phyloP scores from a whole-genome alignment of 2,797 vertebrate species.

The Halcyon leucocephala region DNA sequence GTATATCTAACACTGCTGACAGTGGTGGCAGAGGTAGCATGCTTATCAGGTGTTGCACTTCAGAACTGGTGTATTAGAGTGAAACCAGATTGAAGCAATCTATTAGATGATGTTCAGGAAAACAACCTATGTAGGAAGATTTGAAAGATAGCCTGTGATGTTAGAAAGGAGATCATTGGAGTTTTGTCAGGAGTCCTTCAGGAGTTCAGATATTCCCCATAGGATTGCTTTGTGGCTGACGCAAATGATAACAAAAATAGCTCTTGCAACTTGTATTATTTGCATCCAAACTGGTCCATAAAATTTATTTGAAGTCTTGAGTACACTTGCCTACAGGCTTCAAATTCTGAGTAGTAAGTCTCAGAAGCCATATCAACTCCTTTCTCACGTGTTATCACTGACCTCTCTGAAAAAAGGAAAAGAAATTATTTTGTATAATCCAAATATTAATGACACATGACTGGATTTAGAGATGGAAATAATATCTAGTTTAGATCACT shows the following conservation, averaged over 20 bases:
- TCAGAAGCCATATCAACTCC: not conserved
- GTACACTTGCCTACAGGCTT: not conserved
- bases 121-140: not conserved
- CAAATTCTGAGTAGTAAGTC: not conserved
- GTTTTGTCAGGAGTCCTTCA: not conserved
- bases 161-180: not conserved
- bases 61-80: not conserved
- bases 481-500: not conserved
- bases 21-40: not conserved
- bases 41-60: not conserved
- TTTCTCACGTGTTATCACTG: not conserved
- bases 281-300: not conserved
- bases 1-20: not conserved
- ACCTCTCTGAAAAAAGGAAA: not conserved
- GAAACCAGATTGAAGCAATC: not conserved
- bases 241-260: not conserved
- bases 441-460: not conserved
- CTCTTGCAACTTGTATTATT: not conserved
- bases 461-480: not conserved
- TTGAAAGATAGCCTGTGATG: not conserved
- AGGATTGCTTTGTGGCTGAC: not conserved
- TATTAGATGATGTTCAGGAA: not conserved
- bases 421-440: not conserved
- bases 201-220: not conserved
- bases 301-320: not conserved